Percentiles rank a stretch among this genome's conserved stretches.
phyloP scores from a whole-genome alignment of 2,888 invertebrate genomes.

The Synanthedon myopaeformis region DNA sequence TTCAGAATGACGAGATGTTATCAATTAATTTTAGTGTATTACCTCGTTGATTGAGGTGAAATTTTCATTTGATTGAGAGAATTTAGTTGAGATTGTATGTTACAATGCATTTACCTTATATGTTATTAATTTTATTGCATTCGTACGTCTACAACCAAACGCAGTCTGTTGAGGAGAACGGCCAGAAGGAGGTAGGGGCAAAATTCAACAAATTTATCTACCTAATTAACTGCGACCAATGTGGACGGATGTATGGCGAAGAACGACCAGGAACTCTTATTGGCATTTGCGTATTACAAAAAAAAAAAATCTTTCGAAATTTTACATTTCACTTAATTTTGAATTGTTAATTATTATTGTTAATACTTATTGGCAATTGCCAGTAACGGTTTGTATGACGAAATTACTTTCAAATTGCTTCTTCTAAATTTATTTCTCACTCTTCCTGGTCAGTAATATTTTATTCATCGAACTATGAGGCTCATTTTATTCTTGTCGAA shows the following conservation, averaged over 20 bases:
- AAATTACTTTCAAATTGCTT: not conserved
- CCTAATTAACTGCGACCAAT: slow-evolving; percentile 25
- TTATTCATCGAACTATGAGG: not conserved
- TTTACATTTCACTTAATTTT: too few relatives aligned
- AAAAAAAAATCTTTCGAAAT: too few relatives aligned
- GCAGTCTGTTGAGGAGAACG: slow-evolving; percentile 71
- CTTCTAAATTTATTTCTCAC: not conserved
- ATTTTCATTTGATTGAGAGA: slow-evolving; percentile 30
- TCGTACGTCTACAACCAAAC: slow-evolving; percentile 70
- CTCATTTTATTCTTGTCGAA: not conserved
- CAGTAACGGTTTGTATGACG: slow-evolving; percentile 1
- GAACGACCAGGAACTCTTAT: not conserved
- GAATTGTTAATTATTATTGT: not conserved
- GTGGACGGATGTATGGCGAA: slow-evolving; percentile 12
- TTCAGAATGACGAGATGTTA: slow-evolving; percentile 54
- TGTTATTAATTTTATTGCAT: slow-evolving; percentile 70
- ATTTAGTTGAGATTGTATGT: slow-evolving; percentile 56
- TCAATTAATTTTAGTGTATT: slow-evolving; percentile 30
- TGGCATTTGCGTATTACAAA: not conserved
- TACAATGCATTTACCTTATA: slow-evolving; percentile 68
- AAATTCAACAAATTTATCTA: slow-evolving; percentile 38
- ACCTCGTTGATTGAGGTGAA: slow-evolving; percentile 42
- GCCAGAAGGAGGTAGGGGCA: slow-evolving; percentile 67
- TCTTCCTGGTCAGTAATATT: not conserved
- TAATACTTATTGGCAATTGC: not conserved